Evolutionary conservation across 2,797 vertebrate genomes (phyloP).

Genomic region (Chrosomus eos): DNA sequence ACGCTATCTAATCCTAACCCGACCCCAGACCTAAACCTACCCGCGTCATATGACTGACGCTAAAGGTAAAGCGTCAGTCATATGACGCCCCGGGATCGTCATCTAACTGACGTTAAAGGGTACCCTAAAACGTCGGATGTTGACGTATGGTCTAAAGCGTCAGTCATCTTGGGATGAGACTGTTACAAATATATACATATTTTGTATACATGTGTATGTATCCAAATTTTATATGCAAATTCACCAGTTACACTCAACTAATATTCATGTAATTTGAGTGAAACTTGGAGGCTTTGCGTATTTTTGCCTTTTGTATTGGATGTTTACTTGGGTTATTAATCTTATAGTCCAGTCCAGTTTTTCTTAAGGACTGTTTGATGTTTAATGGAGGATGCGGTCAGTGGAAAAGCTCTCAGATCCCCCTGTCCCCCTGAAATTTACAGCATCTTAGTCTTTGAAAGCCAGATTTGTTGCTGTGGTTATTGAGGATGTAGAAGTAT

Average conservation of each 20-base stretch:
- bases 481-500: not conserved
- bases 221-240: not conserved
- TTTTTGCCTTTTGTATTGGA: not conserved
- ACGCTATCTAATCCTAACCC: too few species aligned
- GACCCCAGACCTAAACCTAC: too few species aligned
- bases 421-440: not conserved
- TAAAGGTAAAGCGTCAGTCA: too few species aligned
- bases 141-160: too few species aligned
- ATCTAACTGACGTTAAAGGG: too few species aligned
- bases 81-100: too few species aligned
- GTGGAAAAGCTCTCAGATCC: slow-evolving; percentile 9
- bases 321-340: not conserved
- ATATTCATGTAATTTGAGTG: not conserved
- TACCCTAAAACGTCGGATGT: too few species aligned
- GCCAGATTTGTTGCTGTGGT: slow-evolving; percentile 22
- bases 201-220: not conserved
- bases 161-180: too few species aligned
- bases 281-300: not conserved
- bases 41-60: too few species aligned
- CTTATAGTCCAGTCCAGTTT: not conserved
- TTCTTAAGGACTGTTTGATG: slow-evolving; percentile 3
- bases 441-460: slow-evolving; percentile 26
- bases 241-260: not conserved
- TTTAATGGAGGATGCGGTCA: slow-evolving; percentile 5
- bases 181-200: too few species aligned